These are phyloP conservation scores for Ommatoiulus sabulosus DNA, from an alignment of 2,888 invertebrate genomes.

Conservation along the genomic window DNA sequence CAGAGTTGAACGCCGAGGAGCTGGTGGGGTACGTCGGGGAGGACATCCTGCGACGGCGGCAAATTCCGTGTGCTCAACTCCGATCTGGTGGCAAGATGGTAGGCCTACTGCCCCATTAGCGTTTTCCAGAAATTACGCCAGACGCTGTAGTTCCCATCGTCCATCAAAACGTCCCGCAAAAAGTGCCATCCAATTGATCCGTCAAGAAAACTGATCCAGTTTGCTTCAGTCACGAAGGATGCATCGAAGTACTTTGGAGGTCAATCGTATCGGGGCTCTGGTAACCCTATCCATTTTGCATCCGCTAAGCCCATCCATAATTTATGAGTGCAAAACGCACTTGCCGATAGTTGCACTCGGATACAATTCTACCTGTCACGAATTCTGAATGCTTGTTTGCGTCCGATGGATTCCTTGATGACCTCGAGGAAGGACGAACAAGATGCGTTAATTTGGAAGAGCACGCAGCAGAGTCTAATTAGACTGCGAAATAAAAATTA, in stretches of 20 bases:
- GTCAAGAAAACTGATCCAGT: constrained; percentile 31
- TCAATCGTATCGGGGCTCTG: background rate
- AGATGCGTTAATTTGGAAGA: background rate
- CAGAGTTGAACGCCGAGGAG: constrained; percentile 12
- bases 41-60: background rate
- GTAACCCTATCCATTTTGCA: background rate
- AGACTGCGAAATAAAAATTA: background rate
- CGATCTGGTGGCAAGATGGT: background rate
- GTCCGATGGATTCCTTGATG: background rate
- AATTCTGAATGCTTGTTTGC: background rate
- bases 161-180: background rate
- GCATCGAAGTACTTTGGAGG: background rate
- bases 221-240: constrained; percentile 1
- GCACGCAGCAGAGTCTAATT: background rate
- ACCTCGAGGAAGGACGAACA: background rate
- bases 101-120: background rate
- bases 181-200: constrained; percentile 10
- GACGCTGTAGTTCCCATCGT: constrained; percentile 18
- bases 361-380: background rate
- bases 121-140: background rate
- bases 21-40: constrained; percentile 29
- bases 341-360: constrained; percentile 18
- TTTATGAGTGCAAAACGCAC: constrained; percentile 4
- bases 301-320: background rate
- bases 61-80: background rate